Conservation (phyloP, 2,797 vertebrate genomes). For the Nyctibius grandis region DNA sequence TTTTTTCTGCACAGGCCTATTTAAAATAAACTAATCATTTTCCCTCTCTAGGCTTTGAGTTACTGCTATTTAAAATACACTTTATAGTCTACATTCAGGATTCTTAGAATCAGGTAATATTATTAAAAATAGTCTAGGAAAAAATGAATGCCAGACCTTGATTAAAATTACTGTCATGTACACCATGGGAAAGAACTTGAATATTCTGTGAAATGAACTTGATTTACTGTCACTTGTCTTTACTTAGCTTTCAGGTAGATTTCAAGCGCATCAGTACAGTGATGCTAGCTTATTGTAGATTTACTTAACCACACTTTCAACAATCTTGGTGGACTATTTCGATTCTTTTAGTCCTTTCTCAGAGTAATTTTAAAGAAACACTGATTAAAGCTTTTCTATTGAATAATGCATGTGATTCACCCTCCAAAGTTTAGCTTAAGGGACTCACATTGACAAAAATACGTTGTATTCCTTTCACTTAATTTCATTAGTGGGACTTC, state of each 20-base stretch:
- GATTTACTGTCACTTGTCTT: constrained; percentile 9
- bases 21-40: constrained; percentile 3
- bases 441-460: constrained; percentile 57
- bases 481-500: constrained; percentile 72
- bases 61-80: constrained; percentile 12
- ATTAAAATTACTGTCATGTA: constrained; percentile 18
- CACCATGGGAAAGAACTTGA: neutral
- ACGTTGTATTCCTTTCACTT: constrained; percentile 68
- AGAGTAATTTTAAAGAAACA: constrained; percentile 61
- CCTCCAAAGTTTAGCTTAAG: constrained; percentile 64
- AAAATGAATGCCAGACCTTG: neutral
- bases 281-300: neutral
- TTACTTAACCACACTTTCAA: constrained; percentile 23
- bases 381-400: constrained; percentile 67
- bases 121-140: neutral
- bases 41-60: neutral
- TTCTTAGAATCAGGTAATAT: neutral
- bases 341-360: constrained; percentile 48
- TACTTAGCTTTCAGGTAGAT: constrained; percentile 6
- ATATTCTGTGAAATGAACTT: constrained; percentile 20
- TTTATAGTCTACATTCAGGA: neutral
- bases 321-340: constrained; percentile 44
- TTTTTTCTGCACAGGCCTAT: neutral
- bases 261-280: neutral
- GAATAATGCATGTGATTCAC: constrained; percentile 60